Conservation (phyloP, 2,797 vertebrate species). For the Enteromius paludinosus region DNA sequence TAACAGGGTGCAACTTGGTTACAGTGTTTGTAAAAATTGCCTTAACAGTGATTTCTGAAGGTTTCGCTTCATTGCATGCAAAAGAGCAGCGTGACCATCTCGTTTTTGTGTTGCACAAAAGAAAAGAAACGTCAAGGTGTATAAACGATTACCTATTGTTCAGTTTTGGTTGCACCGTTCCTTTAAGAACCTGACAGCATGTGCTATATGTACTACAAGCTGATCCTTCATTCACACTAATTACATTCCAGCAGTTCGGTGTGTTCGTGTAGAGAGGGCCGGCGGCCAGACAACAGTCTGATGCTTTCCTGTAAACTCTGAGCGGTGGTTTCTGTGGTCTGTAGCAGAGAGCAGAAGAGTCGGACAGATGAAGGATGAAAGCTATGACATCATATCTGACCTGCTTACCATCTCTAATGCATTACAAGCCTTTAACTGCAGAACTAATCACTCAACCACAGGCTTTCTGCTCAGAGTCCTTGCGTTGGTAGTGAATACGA, state of each 20-base stretch:
- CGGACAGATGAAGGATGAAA: constrained; percentile 9
- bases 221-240: neutral
- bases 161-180: neutral
- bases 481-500: neutral
- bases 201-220: neutral
- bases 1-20: neutral
- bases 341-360: neutral
- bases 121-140: neutral
- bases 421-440: constrained; percentile 4
- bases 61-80: neutral
- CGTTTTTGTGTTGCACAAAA: neutral
- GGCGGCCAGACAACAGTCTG: neutral
- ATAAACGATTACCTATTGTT: neutral
- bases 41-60: neutral
- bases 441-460: constrained; percentile 7
- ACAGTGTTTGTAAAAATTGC: neutral
- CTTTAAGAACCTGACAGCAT: neutral
- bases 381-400: constrained; percentile 36
- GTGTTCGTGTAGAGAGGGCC: neutral
- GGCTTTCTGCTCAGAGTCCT: neutral
- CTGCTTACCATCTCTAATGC: constrained; percentile 20
- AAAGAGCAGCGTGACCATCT: neutral
- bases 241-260: constrained; percentile 12
- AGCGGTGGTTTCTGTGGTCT: constrained; percentile 33
- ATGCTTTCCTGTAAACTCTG: constrained; percentile 31